Conservation (phyloP, 2,888 invertebrate species). For the Ischnura elegans region DNA sequence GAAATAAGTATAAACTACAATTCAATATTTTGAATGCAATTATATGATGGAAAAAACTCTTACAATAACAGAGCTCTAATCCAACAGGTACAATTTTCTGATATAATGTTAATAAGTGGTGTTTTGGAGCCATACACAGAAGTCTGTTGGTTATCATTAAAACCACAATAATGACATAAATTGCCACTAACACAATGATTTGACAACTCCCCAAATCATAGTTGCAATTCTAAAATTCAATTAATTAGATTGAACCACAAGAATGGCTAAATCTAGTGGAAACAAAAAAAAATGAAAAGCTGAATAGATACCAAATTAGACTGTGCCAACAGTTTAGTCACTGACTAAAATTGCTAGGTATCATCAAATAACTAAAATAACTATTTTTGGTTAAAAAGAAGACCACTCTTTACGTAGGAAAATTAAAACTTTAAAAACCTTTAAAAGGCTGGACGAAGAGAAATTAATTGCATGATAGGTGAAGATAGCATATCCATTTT, state of each 20-base stretch:
- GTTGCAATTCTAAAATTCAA: background rate
- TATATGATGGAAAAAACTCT: background rate
- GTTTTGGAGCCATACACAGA: background rate
- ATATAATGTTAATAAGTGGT: background rate
- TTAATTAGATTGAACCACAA: background rate
- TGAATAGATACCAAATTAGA: background rate
- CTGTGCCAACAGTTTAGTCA: constrained; percentile 37
- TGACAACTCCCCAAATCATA: background rate
- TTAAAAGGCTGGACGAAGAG: constrained; percentile 39
- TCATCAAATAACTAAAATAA: constrained; percentile 49
- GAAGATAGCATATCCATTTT: background rate
- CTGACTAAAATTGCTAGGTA: constrained; percentile 46
- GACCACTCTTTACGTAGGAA: constrained; percentile 25
- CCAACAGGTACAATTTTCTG: background rate
- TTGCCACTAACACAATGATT: background rate
- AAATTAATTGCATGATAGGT: background rate
- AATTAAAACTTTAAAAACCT: constrained; percentile 60
- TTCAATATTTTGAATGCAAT: background rate
- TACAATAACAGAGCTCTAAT: background rate
- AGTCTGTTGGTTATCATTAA: background rate
- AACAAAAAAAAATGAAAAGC: constrained; percentile 27
- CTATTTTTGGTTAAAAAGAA: constrained; percentile 23
- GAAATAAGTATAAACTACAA: background rate
- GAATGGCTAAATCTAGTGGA: background rate
- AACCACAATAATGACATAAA: background rate